Evolutionary conservation across 2,113 vertebrate species (phyloP), one percentile per base, ranked within the genome.

Genomic region (Paraplagusia blochii): DNA sequence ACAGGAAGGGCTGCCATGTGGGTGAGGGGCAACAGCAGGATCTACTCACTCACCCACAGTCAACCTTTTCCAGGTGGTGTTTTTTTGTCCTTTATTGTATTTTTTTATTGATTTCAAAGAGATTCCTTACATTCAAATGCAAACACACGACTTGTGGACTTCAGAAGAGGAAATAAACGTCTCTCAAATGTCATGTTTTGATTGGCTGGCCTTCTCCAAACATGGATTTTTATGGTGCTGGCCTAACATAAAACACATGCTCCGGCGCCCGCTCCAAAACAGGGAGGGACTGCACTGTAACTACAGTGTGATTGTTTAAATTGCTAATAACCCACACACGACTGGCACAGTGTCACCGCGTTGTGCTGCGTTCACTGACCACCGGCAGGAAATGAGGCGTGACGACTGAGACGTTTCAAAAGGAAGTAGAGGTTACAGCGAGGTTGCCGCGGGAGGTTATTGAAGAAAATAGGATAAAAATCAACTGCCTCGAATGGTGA

Each of bases 371-470:
- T 45, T 79, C 53, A 51, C 45, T 49, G 42, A 42, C 71, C 56
- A 63, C 53, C 59, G 69, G 35, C n/a, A 58, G 72, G 78, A 80
- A 85, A 79, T 77, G 74, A 82, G 59, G 68, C 76, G 58, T 80
- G 76, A 46, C 58, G 54, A 69, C 62, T 69, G 69, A 67, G 61
- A 55, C 48, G 42, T 9, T 70, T 74, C 81, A 53, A 74, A 54
- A 62, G 69, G 65, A 79, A 72, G 56, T 57, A 43, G 63, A 48
- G 56, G 69, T 77, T 66, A 56, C 11, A 12, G 22, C 5, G 40
- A 35, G 61, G 36, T n/a, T 18, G 49, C 35, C 22, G 3, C 6
- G 22, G 6, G 22, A 29, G 22, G 2, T 29, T 2, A 29, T 29
- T 29, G 6, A 29, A 29, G 22, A 29, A 29, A 29, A 29, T 29